Base-by-base conservation (phyloP, 2,888 invertebrate genomes). In the Caenorhabditis sp. region DNA sequence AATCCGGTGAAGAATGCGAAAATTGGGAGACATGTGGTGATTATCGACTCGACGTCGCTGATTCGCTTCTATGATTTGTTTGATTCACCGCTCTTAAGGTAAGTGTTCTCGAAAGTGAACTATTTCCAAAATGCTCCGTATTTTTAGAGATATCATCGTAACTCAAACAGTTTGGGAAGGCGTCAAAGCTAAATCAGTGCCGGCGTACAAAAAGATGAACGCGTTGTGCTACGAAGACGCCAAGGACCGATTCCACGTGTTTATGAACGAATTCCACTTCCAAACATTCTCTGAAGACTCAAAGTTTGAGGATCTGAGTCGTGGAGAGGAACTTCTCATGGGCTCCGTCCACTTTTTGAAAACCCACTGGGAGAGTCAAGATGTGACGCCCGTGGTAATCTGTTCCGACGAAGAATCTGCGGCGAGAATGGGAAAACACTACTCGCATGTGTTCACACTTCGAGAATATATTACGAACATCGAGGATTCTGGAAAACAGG, bases 201-300 rank as follows among this genome's bases (percentile, higher is more conserved):
- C 96, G 0, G 95, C 95, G 56, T 98, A 95, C 92, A 97, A 97
- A 92, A 94, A 96, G 85, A 93, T 99, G 26, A 94, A 95, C 87
- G 5, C 78, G 0, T 96, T 96, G 90, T 94, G 97, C 18, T 94
- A 97, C 83, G 94, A 94, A 50, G 83, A 85, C 8, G 76, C 83
- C 8, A 51, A 50, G 22, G 74, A 77, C 87, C 95, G 95, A 90
- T 97, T 97, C 93, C 97, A 95, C 93, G 95, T 96, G 1, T 99
- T 98, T 93, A 95, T 96, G 3, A 98, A 99, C 94, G 98, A 98
- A 93, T 97, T 97, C 93, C 97, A 97, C 89, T 97, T 96, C 90
- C 96, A 96, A 82, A 97, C 97, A 0, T 98, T 96, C 92, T 55
- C 69, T 1, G 80, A 83, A 40, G 44, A 55, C 2, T 20, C 81